Evolutionary conservation across 2,888 invertebrate genomes (phyloP).

Genomic region (Prenolepis imparis): DNA sequence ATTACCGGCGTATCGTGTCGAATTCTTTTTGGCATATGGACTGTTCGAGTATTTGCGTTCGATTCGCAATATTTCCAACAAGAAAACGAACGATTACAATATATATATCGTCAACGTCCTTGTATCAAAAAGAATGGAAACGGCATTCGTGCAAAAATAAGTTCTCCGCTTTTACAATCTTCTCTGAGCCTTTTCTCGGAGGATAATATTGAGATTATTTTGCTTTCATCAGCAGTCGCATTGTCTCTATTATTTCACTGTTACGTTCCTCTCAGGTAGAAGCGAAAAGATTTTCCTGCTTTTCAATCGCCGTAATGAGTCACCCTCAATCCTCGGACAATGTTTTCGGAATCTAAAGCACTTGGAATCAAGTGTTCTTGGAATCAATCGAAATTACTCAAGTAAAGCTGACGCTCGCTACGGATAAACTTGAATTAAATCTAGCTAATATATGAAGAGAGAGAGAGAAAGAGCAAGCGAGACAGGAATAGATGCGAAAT

Average conservation of each 20-base stretch:
- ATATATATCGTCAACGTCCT: neutral
- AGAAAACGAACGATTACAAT: slow-evolving; percentile 10
- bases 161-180: slow-evolving; percentile 11
- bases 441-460: neutral
- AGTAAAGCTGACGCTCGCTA: neutral
- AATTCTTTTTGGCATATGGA: neutral
- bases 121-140: neutral
- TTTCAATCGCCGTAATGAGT: slow-evolving; percentile 24
- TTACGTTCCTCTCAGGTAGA: neutral
- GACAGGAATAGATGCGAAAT: neutral
- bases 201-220: slow-evolving; percentile 40
- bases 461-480: neutral
- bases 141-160: slow-evolving; percentile 21
- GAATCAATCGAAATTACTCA: slow-evolving; percentile 13
- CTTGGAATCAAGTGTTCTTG: neutral
- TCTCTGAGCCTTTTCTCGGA: neutral
- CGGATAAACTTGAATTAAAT: slow-evolving; percentile 4
- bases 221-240: slow-evolving; percentile 23
- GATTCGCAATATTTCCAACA: slow-evolving; percentile 20
- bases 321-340: neutral
- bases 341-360: neutral
- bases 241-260: slow-evolving; percentile 10
- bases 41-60: slow-evolving; percentile 5
- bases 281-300: neutral
- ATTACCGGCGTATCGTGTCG: neutral